Base-by-base conservation (phyloP, 2,797 vertebrate genomes). In the Amblyopsis hoosieri region DNA sequence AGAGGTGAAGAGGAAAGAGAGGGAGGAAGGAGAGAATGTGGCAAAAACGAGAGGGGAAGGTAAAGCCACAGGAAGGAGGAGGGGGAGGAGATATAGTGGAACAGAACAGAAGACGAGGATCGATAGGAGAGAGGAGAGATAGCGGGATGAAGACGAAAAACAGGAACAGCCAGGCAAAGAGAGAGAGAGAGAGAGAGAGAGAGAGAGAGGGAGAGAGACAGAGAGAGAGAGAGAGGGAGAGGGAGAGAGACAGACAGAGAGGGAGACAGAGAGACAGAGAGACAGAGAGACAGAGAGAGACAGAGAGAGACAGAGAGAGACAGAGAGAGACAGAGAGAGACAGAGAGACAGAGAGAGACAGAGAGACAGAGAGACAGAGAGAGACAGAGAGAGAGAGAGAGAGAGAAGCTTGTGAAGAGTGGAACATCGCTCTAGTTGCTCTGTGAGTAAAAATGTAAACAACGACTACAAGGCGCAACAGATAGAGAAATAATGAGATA, bases 21-120 rank as follows among this genome's bases (percentile, higher is more conserved):
- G 54, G 57, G 64, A 86, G 80, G 85, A 84, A 69, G 79, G 57
- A 62, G 72, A 71, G 64, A 70, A 69, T 23, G 19, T 23, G 19
- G 19, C 19, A 37, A 37, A 37, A 37, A 4, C 4, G 7, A 37
- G 33, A 4, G 33, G 33, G 33, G 7, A 37, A 33, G 6, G 31
- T 33, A n/a, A n/a, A 51, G 13, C 3, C 1, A 29, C 31, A 56
- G 54, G 14, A 4, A n/a, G 29, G 37, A 12, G 42, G 33, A 13
- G 13, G 19, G n/a, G 9, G 46, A 23, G 19, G 19, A 54, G 19
- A 54, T 10, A 15, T 10, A 19, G 11, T 15, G 15, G 19, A 54
- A 29, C 15, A 29, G 12, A 29, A 29, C 2, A 54, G 52, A 54
- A 2, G 1, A 54, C 10, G 31, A 29, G 17, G 12, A 13, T 23